These are phyloP conservation scores for Rhipidura dahli DNA, from an alignment of 2,113 vertebrate genomes.

Conservation along the genomic window DNA sequence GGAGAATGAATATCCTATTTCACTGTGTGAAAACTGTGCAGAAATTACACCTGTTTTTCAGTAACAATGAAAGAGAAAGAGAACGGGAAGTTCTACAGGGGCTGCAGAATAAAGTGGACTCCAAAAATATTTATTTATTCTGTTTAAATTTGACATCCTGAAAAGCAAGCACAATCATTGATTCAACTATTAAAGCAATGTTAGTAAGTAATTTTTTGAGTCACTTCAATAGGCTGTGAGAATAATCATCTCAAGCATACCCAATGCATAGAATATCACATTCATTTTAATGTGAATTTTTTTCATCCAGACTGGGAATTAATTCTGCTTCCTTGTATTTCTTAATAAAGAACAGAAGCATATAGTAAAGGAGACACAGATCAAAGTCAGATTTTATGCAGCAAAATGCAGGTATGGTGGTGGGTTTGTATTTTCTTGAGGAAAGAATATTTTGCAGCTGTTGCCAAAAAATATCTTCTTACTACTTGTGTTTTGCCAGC, in stretches of 20 bases:
- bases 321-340: background rate
- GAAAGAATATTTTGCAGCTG: background rate
- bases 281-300: background rate
- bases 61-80: background rate
- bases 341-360: background rate
- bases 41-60: background rate
- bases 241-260: background rate
- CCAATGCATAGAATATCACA: background rate
- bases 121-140: conserved; percentile 12
- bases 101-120: background rate
- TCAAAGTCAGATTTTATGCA: background rate
- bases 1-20: background rate
- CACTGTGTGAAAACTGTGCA: background rate
- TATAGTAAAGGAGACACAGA: background rate
- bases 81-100: background rate
- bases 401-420: background rate
- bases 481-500: background rate
- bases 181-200: background rate
- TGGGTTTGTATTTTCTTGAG: background rate
- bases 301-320: background rate
- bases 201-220: background rate
- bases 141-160: background rate
- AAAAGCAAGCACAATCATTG: conserved; percentile 4
- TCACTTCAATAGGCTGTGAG: background rate
- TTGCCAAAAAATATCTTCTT: background rate